Evolutionary conservation across 2,888 invertebrate genomes (phyloP), one percentile per base, ranked within the genome.

Genomic region (Drosophila mercatorum): DNA sequence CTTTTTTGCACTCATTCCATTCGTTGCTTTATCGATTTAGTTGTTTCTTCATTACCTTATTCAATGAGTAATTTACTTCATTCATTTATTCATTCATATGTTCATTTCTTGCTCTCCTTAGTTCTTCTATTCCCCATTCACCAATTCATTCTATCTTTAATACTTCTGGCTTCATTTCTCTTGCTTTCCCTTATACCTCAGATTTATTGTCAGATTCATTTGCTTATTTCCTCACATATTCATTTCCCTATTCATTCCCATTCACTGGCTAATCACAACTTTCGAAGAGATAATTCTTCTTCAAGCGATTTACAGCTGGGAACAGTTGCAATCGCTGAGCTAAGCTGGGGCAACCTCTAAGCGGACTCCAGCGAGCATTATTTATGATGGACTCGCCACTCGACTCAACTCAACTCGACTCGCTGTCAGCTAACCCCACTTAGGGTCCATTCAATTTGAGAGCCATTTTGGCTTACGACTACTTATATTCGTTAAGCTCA

Each of bases 401-500:
- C 44, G 4, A 22, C 22, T 22, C 22, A 22, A 22, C 22, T 43
- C 43, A 10, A 43, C 43, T 17, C 41, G 41, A 43, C 43, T 36
- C 41, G 11, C 36, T 43, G 46, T 7, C 11, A 46, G 59, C 40
- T 28, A 28, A 49, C 12, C 40, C 47, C 47, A 47, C 28, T 59
- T 28, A 0, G 46, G n/a, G 46, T 31, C 49, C 8, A 26, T 36
- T 64, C 67, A 40, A 26, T 34, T 66, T n/a, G 52, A 22, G 14
- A 53, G 52, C 65, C 51, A 52, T 52, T 52, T 55, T 44, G 65
- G 65, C 65, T 65, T 65, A 64, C 36, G 65, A 40, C n/a, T 44
- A 40, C 59, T 49, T 49, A 49, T 49, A 40, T 59, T 59, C 49
- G 40, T 40, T 59, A 36, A 55, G 40, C 46, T 41, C 17, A 36